Base-by-base conservation (phyloP, 2,888 invertebrate genomes). In the Crematogaster levior region DNA sequence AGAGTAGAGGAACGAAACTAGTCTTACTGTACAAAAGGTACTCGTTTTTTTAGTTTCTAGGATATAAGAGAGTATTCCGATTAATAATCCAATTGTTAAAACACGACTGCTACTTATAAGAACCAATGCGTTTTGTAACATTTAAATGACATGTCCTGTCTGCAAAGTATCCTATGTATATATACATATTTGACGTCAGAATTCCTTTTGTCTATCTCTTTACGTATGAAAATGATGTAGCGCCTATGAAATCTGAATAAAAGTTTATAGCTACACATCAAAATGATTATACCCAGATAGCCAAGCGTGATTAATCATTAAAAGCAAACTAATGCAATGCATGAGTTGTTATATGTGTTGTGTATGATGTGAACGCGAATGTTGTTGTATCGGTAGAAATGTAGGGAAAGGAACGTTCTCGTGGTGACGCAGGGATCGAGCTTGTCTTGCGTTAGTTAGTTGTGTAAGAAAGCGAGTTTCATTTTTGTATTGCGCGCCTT, bases 241-340 rank as follows among this genome's bases (percentile, higher is more conserved):
- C 68, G 74, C 83, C 68, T 88, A 87, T 65, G 81, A 91, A 66
- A 89, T 91, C 84, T 84, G 86, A 92, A 91, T 90, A 88, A 91
- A 91, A 87, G 70, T 84, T 74, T 77, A 77, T 58, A 70, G 34
- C 68, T 68, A 77, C 12, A 68, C 18, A 53, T 21, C 51, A 6
- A 77, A 43, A 56, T 40, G 7, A 3, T 65, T 24, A 53, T 30
- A n/a, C n/a, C n/a, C n/a, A n/a, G n/a, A n/a, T n/a, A n/a, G n/a
- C n/a, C n/a, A n/a, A n/a, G n/a, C n/a, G n/a, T n/a, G n/a, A n/a
- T n/a, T n/a, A n/a, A n/a, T n/a, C n/a, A n/a, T n/a, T n/a, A n/a
- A n/a, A n/a, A n/a, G n/a, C n/a, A n/a, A n/a, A n/a, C n/a, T n/a
- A n/a, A n/a, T n/a, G n/a, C n/a, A n/a, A n/a, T n/a, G n/a, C n/a